These are phyloP conservation scores for Drosophila subpulchrella DNA, from an alignment of 1,140 invertebrate species.

Conservation along the genomic window DNA sequence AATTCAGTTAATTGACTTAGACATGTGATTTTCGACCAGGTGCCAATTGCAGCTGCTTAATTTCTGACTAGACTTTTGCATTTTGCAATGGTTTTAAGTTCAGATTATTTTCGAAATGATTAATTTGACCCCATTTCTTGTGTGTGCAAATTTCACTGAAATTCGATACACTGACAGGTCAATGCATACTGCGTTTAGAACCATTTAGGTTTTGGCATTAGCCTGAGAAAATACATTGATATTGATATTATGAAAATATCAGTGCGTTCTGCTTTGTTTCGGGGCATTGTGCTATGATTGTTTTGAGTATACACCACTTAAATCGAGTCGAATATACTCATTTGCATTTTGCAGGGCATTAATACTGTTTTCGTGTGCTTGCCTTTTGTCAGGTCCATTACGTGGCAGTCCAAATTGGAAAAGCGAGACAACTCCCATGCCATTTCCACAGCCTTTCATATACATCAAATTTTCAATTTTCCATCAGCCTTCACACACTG, in stretches of 20 bases:
- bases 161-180: neutral
- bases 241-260: neutral
- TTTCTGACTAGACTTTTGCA: neutral
- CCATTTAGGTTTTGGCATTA: neutral
- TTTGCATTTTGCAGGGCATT: constrained; percentile 5
- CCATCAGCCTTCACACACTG: constrained; percentile 17
- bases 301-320: constrained; percentile 1
- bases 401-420: constrained; percentile 47
- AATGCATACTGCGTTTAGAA: neutral
- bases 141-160: neutral
- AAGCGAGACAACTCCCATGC: constrained; percentile 20
- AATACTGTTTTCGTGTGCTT: constrained; percentile 33
- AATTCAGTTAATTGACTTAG: neutral
- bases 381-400: constrained; percentile 40
- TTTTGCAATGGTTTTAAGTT: neutral
- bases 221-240: constrained; percentile 1
- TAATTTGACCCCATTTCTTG: neutral
- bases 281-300: neutral
- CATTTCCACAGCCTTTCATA: neutral
- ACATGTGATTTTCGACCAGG: neutral
- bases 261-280: neutral
- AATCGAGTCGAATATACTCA: constrained; percentile 14
- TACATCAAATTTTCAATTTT: constrained; percentile 54
- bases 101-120: constrained; percentile 1
- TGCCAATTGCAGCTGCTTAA: constrained; percentile 9